Base-by-base conservation (phyloP, 1,140 invertebrate species). In the Reticulitermes speratus region DNA sequence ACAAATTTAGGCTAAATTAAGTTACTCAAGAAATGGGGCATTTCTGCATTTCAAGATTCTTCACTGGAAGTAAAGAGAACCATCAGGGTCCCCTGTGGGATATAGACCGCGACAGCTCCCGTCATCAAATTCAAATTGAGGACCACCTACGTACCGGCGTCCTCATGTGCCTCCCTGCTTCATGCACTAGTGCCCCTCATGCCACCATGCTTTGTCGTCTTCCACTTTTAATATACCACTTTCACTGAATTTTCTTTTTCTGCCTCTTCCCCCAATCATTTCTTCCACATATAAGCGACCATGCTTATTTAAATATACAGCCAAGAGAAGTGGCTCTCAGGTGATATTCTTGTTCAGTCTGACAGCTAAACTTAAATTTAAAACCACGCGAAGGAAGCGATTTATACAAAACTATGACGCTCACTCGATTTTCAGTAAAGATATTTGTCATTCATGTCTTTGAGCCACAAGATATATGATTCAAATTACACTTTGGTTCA, bases 111-210 rank as follows among this genome's bases (percentile, higher is more conserved):
- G 65, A 75, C 65, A 75, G 65, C 65, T 30, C 65, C 65, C 65
- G 65, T 75, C 65, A 75, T 75, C 25, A 30, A 75, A 75, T 75
- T 75, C 65, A 75, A 75, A 75, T 75, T 75, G 65, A 75, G 65
- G 65, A 75, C 65, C 65, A 30, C 65, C 65, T 9, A 75, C 65
- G 25, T 55, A 55, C 19, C 16, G 52, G 52, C 19, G 52, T 21
- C 52, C 52, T 55, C 52, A 55, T 55, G 52, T 55, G 19, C 9
- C 52, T 55, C 52, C 52, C 65, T 30, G 65, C 65, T 75, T n/a
- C 65, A 75, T 75, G n/a, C 25, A 7, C 65, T 30, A 14, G 65
- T 75, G 65, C 52, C 52, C 52, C 52, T 55, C 19, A 55, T 21
- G 52, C 52, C 52, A 55, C 14, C 52, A 55, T 55, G 52, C 52